Percentiles rank a stretch among this genome's conserved stretches.
Evolutionary conservation across 1,140 invertebrate species (phyloP).

Genomic region (Drosophila biarmipes): DNA sequence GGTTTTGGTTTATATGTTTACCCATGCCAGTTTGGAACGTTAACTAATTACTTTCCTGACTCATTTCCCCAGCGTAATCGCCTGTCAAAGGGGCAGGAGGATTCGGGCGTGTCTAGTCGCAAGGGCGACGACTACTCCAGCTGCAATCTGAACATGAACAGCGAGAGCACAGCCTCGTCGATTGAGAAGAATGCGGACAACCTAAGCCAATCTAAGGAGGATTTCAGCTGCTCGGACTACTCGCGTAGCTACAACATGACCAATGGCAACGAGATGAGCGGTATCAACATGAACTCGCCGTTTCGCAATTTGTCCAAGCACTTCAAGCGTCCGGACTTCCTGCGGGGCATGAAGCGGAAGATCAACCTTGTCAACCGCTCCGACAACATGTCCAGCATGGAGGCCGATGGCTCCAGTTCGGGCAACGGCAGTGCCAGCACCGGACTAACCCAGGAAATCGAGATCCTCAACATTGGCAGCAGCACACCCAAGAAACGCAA

Average conservation of each 20-base stretch:
- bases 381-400: constrained; percentile 73
- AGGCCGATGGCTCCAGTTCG: constrained; percentile 57
- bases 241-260: constrained; percentile 77
- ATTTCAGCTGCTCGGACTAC: constrained; percentile 79
- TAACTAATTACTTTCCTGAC: neutral
- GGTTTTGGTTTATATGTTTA: neutral
- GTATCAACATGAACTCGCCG: constrained; percentile 79
- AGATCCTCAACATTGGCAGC: constrained; percentile 86
- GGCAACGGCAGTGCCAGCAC: constrained; percentile 85
- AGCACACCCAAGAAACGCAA: constrained; percentile 84
- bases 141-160: constrained; percentile 68
- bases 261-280: constrained; percentile 75
- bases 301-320: constrained; percentile 77
- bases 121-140: constrained; percentile 75
- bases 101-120: constrained; percentile 82
- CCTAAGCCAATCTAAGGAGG: constrained; percentile 77
- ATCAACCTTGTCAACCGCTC: constrained; percentile 85
- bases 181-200: constrained; percentile 77
- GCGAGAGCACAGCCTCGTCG: constrained; percentile 77
- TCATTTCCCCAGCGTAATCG: constrained; percentile 61
- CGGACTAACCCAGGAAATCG: constrained; percentile 89
- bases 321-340: constrained; percentile 79
- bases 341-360: constrained; percentile 86
- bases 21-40: neutral
- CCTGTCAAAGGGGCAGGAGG: constrained; percentile 68